Base-by-base conservation (phyloP, 2,888 invertebrate genomes). In the Netelia virgata region DNA sequence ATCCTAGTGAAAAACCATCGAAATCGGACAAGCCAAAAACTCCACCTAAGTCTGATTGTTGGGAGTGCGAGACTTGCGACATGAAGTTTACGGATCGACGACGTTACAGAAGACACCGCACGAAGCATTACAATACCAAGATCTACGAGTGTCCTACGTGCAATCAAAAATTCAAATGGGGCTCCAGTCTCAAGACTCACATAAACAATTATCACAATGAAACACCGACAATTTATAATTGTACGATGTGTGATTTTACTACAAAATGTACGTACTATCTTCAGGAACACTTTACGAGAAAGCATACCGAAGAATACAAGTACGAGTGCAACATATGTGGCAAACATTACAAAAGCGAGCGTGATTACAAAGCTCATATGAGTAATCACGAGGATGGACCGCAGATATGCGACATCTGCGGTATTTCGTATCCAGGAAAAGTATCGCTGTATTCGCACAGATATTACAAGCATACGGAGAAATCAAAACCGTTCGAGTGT, bases 401-500 rank as follows among this genome's bases (percentile, higher is more conserved):
- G 3, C 85, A 85, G n/a, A 85, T 87, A 1, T 87, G 88, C 64
- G 87, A 88, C 16, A 80, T 87, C 9, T 88, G 88, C 69, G 87
- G 87, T 6, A 73, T 87, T 47, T 86, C 87, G 9, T 87, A 87
- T 70, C 85, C 85, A n/a, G 86, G 85, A 78, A 87, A 87, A 50
- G 86, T 82, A 20, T 87, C 87, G 0, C 76, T 88, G 9, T 87
- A 86, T 41, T 84, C 77, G 20, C 87, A 88, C 64, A 73, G 82
- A 16, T 84, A 88, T 77, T 87, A 87, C 80, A 88, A 85, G 23
- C 87, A 88, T 63, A 85, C 83, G 20, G 82, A 86, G 8, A 88
- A 88, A 18, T 47, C 73, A 9, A 84, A 86, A 10, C 68, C 79
- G 20, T 88, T 83, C 50, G 86, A 85, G 50, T 87, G 85, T 20